Conservation (phyloP, 2,113 vertebrate species). For the Pipa parva region DNA sequence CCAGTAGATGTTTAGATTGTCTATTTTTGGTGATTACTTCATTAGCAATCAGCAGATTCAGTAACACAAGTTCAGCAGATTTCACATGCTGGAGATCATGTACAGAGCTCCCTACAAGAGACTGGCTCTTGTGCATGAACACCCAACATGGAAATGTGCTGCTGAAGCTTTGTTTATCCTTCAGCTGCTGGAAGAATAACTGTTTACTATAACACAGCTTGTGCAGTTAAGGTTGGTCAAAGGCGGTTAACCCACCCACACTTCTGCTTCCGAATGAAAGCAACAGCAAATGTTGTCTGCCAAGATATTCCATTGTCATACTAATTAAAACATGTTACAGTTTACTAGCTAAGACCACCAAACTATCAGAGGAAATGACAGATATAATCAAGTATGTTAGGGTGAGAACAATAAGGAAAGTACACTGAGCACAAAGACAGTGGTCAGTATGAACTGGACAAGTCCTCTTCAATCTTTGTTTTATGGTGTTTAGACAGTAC, state of each 20-base stretch:
- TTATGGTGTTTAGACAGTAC: no score
- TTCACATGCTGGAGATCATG: no score
- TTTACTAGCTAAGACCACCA: neutral
- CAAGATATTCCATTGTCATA: neutral
- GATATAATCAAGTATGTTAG: no score
- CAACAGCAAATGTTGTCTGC: neutral
- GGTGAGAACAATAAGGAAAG: no score
- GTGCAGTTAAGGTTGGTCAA: conserved; percentile 27
- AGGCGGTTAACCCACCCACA: conserved; percentile 27
- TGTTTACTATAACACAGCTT: conserved; percentile 33
- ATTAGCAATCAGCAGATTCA: no score
- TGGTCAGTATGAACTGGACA: no score
- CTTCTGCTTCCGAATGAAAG: conserved; percentile 4
- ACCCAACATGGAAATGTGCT: conserved; percentile 34
- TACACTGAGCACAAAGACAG: no score
- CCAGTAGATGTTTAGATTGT: no score
- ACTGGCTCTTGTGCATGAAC: conserved; percentile 12
- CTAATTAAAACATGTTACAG: neutral
- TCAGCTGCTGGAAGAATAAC: conserved; percentile 37
- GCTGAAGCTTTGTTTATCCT: conserved; percentile 35
- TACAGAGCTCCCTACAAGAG: neutral
- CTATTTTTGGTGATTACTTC: no score
- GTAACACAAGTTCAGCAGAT: no score
- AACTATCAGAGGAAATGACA: neutral
- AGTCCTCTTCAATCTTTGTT: no score